Evolutionary conservation across 2,888 invertebrate genomes (phyloP), one percentile per base, ranked within the genome.

Genomic region (Dasypogon diadema): DNA sequence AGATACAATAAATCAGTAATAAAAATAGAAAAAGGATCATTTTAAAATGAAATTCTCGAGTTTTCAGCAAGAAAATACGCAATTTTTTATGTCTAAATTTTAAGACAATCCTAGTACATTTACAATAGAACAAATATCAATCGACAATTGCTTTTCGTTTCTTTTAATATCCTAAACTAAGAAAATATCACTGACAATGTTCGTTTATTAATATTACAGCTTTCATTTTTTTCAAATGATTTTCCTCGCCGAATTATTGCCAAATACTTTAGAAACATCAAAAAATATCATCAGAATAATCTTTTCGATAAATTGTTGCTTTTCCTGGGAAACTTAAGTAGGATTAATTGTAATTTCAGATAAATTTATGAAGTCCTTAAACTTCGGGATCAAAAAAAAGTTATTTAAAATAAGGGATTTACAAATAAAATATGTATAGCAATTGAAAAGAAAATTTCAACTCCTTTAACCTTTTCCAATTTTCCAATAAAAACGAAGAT

Each of bases 121-220:
- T 65, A 46, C 46, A 51, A 21, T 12, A 46, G 12, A 14, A 16
- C 34, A 65, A 70, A 70, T 70, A 70, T 70, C 70, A 70, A 54
- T 75, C 10, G 24, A 26, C n/a, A 75, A 65, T 75, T 75, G 65
- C 75, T 65, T 55, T 60, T 22, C 22, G 14, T 21, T 56, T 55
- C 24, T 74, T 74, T 63, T 46, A 74, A 37, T 55, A 55, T 63
- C 76, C 73, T 75, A 79, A 76, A 18, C 74, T 79, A 76, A 68
- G 77, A 78, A 77, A 79, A 79, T 79, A 79, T 79, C 79, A 79
- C 79, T 79, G 79, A 78, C 76, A 48, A 79, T 77, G 78, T 79
- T 79, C 77, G 76, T 74, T 74, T 70, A 54, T 70, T 70, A 51
- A 30, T 0, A n/a, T 68, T 68, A 26, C 10, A 16, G 8, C 8